These are phyloP conservation scores for Enchytraeus crypticus DNA, from an alignment of 2,888 invertebrate species.

Conservation along the genomic window DNA sequence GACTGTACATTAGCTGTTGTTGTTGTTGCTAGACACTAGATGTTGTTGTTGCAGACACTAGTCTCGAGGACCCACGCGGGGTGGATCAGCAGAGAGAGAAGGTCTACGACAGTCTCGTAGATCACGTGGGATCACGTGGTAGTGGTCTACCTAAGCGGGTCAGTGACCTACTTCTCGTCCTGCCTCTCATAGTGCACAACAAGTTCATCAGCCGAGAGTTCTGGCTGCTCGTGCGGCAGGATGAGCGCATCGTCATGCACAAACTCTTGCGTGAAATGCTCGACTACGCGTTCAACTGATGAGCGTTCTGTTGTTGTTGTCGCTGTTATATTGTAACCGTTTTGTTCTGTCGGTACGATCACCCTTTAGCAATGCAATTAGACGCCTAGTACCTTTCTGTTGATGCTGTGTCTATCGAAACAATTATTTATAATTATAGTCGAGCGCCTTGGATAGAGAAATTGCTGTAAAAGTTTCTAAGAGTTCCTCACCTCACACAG, in stretches of 20 bases:
- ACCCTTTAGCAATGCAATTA: no score
- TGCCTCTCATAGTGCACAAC: constrained; percentile 16
- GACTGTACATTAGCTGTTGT: no score
- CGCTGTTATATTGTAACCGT: no score
- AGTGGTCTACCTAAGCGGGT: constrained; percentile 7
- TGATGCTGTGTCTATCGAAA: no score
- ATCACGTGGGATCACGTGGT: constrained; percentile 9
- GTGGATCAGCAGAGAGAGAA: constrained; percentile 14
- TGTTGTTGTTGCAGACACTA: constrained; percentile 6
- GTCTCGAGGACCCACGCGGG: constrained; percentile 3
- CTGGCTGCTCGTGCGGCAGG: constrained; percentile 8
- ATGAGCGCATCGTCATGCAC: constrained; percentile 9
- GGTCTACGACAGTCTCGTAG: constrained; percentile 13
- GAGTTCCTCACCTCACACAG: no score
- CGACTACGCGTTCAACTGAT: constrained; percentile 8
- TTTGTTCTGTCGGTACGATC: no score
- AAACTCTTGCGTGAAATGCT: constrained; percentile 19
- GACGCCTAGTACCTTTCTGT: no score
- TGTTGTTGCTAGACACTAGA: not conserved
- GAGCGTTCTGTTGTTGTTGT: no score
- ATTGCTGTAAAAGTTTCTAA: no score
- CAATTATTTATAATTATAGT: no score
- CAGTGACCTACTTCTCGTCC: constrained; percentile 15
- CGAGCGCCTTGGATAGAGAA: no score
- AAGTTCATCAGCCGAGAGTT: constrained; percentile 13